These are phyloP conservation scores for Camelus bactrianus DNA, from an alignment of 2,113 vertebrate genomes.

Conservation along the genomic window DNA sequence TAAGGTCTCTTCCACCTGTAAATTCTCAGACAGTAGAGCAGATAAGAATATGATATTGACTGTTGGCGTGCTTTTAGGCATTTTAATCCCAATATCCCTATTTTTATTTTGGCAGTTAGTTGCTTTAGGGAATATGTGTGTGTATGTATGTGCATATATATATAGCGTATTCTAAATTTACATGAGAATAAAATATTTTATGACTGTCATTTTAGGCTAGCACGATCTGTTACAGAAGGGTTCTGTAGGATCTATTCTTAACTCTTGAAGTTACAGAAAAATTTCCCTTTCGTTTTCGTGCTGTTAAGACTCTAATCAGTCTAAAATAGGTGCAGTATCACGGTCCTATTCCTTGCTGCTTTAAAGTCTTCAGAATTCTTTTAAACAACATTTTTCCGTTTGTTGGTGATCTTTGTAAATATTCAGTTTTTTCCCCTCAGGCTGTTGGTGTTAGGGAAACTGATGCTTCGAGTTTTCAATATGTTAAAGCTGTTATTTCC, in stretches of 20 bases:
- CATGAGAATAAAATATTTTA: constrained; percentile 46
- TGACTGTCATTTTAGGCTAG: not conserved
- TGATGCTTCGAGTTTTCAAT: not conserved
- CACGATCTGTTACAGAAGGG: not conserved
- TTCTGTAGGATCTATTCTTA: not conserved
- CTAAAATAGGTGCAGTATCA: not conserved
- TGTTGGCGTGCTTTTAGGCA: not conserved
- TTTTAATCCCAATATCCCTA: not conserved
- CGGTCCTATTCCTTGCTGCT: not conserved
- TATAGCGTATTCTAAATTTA: constrained; percentile 43
- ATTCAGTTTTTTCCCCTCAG: not conserved
- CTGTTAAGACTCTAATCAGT: not conserved
- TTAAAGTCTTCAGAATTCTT: constrained; percentile 29
- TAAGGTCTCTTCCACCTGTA: not conserved
- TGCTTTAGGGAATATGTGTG: not conserved
- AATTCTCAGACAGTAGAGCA: constrained; percentile 21
- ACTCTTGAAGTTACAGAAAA: constrained; percentile 1
- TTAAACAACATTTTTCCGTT: constrained; percentile 25
- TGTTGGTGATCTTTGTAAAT: not conserved
- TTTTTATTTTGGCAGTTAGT: constrained; percentile 45
- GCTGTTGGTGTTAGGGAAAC: not conserved
- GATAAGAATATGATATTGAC: not conserved
- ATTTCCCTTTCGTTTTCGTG: not conserved
- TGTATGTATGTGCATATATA: not conserved
- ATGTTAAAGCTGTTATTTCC: not conserved